Conservation (phyloP, 1,140 invertebrate genomes). For the Hyles vespertilio region DNA sequence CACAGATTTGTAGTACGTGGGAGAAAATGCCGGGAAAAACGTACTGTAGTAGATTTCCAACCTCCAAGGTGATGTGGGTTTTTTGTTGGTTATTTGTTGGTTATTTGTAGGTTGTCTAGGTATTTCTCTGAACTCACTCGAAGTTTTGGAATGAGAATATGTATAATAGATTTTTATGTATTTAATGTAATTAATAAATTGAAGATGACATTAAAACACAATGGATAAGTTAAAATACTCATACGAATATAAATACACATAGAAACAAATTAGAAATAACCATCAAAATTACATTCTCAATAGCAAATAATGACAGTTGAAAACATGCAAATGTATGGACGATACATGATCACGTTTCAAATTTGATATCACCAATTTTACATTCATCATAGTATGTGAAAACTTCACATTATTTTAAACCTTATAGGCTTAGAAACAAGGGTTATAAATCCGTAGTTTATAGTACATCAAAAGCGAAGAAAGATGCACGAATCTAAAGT, state of each 20-base stretch:
- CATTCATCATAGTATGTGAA: neutral
- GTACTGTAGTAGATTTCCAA: no score
- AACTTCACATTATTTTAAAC: neutral
- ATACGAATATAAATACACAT: constrained; percentile 7
- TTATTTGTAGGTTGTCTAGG: no score
- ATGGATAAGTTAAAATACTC: neutral
- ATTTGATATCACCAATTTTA: constrained; percentile 11
- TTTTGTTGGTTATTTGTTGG: no score
- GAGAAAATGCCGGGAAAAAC: no score
- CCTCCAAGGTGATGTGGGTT: no score
- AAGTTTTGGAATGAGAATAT: no score
- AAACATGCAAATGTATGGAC: constrained; percentile 52
- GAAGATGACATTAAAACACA: neutral
- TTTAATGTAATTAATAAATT: neutral
- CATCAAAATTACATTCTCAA: constrained; percentile 33
- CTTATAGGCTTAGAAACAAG: neutral
- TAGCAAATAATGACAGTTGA: constrained; percentile 36
- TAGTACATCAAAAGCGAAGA: neutral
- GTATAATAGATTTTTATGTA: constrained; percentile 5
- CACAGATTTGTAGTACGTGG: no score
- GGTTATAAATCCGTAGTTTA: neutral
- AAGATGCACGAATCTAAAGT: constrained; percentile 38
- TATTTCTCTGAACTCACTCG: no score
- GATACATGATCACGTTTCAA: constrained; percentile 30
- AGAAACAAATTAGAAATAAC: constrained; percentile 40